Evolutionary conservation across 1,140 invertebrate species (phyloP), one percentile per base, ranked within the genome.

Genomic region (Macrosteles quadrilineatus): DNA sequence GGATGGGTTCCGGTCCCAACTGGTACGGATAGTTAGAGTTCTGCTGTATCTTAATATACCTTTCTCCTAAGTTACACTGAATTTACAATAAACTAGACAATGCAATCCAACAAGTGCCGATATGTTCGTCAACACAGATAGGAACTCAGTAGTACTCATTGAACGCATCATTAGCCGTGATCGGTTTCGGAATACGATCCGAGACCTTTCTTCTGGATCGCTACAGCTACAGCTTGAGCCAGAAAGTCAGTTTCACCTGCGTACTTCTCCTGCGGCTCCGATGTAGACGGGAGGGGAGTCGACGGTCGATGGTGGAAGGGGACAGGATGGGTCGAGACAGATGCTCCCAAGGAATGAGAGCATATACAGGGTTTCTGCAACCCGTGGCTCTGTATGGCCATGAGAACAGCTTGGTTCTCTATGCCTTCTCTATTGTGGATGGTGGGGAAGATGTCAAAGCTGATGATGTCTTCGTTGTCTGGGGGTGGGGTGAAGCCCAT

Each of bases 351-450:
- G 11, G 25, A 19, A 14, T 70, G 68, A 4, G 31, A 47, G 45
- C 68, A 70, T 21, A 32, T 69, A 43, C 67, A 47, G 1, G 50
- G 36, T 27, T 74, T 68, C 66, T 78, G 77, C 9, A 81, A 71
- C 31, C 80, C 80, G 67, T 78, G 79, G 59, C 73, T 76, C 45
- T 76, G 74, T 30, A 81, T 81, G 11, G 80, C 80, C 72, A 78
- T 76, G 55, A 75, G 71, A 30, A 81, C 79, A 45, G 79, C 78
- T 71, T 78, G 75, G 68, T 79, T 73, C 71, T 81, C 80, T 30
- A 80, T 50, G 72, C 59, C 27, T 59, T 68, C 67, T 72, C 69
- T 59, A 62, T 32, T 71, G 73, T 73, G 11, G 65, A 32, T 32
- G 70, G 72, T 21, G 43, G 50, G 32, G 21, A 36, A 43, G 17